These are phyloP conservation scores for Planiliza haematocheilus DNA, from an alignment of 2,113 vertebrate genomes.

Conservation along the genomic window DNA sequence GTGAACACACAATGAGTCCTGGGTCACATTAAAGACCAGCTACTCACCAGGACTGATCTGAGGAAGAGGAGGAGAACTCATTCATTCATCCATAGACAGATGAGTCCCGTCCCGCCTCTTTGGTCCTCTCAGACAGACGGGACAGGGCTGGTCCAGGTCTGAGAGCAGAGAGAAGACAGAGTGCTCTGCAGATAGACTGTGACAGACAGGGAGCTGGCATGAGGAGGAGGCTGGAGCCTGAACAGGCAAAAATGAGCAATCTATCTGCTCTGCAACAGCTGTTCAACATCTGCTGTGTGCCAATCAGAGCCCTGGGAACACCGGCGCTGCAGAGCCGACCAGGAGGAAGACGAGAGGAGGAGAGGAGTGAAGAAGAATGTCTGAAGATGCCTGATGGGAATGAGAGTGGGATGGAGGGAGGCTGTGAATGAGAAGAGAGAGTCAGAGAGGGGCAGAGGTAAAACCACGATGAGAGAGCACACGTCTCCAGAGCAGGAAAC, in stretches of 20 bases:
- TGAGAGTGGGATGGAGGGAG: conserved; percentile 44
- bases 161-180: not conserved
- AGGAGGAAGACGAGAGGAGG: not conserved
- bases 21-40: no score
- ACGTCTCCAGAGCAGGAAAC: conserved; percentile 71
- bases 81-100: no score
- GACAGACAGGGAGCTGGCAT: not conserved
- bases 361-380: conserved; percentile 48
- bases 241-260: conserved; percentile 38
- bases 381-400: conserved; percentile 36
- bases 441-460: not conserved
- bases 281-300: conserved; percentile 52
- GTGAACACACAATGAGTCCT: no score
- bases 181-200: conserved; percentile 6
- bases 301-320: conserved; percentile 46
- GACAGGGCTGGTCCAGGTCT: not conserved
- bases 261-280: conserved; percentile 57
- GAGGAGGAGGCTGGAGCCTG: conserved; percentile 8
- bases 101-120: no score
- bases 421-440: conserved; percentile 13
- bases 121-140: conserved; percentile 1
- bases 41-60: no score
- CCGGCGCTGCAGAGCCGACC: no score
- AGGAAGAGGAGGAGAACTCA: no score
- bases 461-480: conserved; percentile 41